Evolutionary conservation across 2,888 invertebrate genomes (phyloP).

Genomic region (Parnassius orleans): DNA sequence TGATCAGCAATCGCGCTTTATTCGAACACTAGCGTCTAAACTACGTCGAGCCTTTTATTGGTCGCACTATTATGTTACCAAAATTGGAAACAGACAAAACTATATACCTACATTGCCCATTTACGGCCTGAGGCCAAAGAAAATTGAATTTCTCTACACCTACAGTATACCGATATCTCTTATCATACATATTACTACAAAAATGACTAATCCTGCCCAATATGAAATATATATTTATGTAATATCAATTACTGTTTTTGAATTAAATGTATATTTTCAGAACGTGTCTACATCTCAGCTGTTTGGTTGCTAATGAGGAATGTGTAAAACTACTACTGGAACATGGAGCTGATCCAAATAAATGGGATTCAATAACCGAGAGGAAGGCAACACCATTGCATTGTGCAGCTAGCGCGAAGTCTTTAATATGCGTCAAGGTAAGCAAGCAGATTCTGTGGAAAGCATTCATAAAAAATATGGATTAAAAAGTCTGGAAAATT

Average conservation of each 20-base stretch:
- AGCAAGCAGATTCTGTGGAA: constrained; percentile 41
- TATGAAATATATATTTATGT: no score
- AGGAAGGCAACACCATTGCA: constrained; percentile 87
- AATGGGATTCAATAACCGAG: constrained; percentile 84
- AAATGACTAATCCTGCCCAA: no score
- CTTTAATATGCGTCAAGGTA: constrained; percentile 82
- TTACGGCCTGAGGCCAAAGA: no score
- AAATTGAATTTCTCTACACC: no score
- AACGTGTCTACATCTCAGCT: constrained; percentile 87
- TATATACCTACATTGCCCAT: no score
- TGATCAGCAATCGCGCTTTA: no score
- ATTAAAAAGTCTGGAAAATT: neutral
- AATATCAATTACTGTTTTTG: neutral
- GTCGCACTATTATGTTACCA: no score
- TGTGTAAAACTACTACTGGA: constrained; percentile 86
- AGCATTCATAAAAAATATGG: neutral
- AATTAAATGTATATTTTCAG: constrained; percentile 42
- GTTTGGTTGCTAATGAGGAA: constrained; percentile 86
- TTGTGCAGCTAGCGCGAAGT: constrained; percentile 87
- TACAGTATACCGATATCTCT: no score
- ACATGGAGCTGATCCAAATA: constrained; percentile 84
- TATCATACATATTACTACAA: no score
- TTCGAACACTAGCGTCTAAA: no score
- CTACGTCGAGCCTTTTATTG: no score
- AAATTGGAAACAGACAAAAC: no score